Evolutionary conservation across 2,113 vertebrate species (phyloP), one percentile per base, ranked within the genome.

Genomic region (Drymodes brunneopygia): DNA sequence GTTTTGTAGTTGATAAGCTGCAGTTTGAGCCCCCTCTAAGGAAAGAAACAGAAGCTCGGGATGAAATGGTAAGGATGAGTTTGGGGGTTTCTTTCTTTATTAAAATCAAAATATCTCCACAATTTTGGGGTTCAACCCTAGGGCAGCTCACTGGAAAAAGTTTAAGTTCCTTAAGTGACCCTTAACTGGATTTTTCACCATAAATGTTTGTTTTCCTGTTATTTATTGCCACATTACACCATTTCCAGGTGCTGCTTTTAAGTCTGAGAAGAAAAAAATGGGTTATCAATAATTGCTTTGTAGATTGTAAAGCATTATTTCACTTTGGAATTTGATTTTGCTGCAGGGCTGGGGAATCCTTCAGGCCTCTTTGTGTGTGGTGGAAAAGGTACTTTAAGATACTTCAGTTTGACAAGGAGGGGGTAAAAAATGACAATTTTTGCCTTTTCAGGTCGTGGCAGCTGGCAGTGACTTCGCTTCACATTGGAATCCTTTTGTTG

Each of bases 21-120:
- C 98, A 99, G 85, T 99, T 99, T 96, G 98, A 99, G 94, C 98
- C 99, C 24, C 99, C 99, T 7, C 97, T 99, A 17, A 92, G 98
- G 95, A 99, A 99, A 96, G 99, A 99, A 97, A 99, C 99, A 4
- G 99, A 99, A 97, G 99, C 99, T 93, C 98, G 98, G 62, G 98
- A 99, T 96, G 99, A 99, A 98, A 98, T 99, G 99, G 99, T 99
- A 95, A 96, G 95, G 78, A 24, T 6, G 5, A 21, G 12, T 58
- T 91, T 61, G 18, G 1, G 8, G 8, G 25, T 51, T 47, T 54
- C 24, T 87, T 87, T 17, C 5, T 40, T 81, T 9, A 24, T 50
- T 86, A 29, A 80, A 92, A 53, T 51, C 35, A 16, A 6, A 20
- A 4, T 8, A 3, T 27, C 20, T 51, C 71, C 18, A 7, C 12